Evolutionary conservation across 2,888 invertebrate species (phyloP).

Genomic region (Amphipoea oculea): DNA sequence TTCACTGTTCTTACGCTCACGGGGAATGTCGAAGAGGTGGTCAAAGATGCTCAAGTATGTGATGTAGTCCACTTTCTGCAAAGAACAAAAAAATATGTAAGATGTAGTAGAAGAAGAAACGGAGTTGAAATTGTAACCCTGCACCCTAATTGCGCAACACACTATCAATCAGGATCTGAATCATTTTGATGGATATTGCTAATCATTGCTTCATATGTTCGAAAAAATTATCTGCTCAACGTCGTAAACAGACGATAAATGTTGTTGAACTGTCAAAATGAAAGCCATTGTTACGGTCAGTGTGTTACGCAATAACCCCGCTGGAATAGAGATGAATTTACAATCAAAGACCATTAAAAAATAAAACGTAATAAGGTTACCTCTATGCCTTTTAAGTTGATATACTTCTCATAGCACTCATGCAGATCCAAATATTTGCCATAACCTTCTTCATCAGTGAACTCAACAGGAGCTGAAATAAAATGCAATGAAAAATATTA

Average conservation of each 20-base stretch:
- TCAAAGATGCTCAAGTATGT: slow-evolving; percentile 98
- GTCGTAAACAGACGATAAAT: no score
- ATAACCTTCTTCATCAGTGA: slow-evolving; percentile 99
- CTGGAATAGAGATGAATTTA: background rate
- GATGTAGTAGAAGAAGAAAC: background rate
- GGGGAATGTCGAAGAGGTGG: slow-evolving; percentile 98
- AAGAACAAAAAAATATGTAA: slow-evolving; percentile 42
- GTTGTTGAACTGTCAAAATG: no score
- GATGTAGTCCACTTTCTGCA: slow-evolving; percentile 97
- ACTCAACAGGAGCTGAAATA: slow-evolving; percentile 95
- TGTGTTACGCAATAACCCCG: no score
- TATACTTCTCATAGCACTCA: slow-evolving; percentile 98
- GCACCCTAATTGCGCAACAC: no score
- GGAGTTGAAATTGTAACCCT: background rate
- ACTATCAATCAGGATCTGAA: no score
- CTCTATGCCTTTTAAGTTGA: slow-evolving; percentile 99
- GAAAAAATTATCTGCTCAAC: no score
- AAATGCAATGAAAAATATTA: background rate
- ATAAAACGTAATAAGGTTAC: slow-evolving; percentile 80
- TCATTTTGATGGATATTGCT: no score
- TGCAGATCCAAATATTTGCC: slow-evolving; percentile 99
- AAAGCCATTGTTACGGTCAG: no score
- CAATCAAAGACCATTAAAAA: background rate
- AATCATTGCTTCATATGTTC: no score
- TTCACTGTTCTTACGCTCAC: slow-evolving; percentile 96